Evolutionary conservation across 1,140 invertebrate species (phyloP).

Genomic region (Calliphora vicina): DNA sequence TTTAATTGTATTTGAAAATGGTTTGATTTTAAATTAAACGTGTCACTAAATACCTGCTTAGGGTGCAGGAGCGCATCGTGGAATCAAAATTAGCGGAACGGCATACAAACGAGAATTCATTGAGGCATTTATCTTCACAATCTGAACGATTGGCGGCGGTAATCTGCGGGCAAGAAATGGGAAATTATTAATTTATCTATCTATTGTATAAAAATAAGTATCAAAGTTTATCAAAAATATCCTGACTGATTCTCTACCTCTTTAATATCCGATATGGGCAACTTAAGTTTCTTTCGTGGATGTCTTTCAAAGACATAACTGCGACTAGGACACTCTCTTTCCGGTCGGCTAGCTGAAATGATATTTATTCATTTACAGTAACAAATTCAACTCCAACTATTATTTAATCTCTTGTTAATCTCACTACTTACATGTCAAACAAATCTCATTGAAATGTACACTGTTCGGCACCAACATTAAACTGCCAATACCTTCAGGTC

Average conservation of each 20-base stretch:
- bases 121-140: constrained; percentile 89
- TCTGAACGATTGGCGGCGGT: constrained; percentile 84
- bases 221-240: no score
- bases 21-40: no score
- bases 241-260: constrained; percentile 66
- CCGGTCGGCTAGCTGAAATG: constrained; percentile 77
- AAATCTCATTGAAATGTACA: constrained; percentile 89
- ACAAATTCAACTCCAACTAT: constrained; percentile 1
- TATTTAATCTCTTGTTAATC: background rate
- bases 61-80: constrained; percentile 76
- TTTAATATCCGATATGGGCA: constrained; percentile 79
- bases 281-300: constrained; percentile 81
- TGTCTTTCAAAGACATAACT: constrained; percentile 88
- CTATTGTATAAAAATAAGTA: no score
- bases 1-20: background rate
- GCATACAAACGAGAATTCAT: constrained; percentile 87
- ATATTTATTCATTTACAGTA: background rate
- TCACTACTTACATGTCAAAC: constrained; percentile 79
- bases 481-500: constrained; percentile 85
- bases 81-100: constrained; percentile 85
- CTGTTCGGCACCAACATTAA: constrained; percentile 85
- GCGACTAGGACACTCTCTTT: constrained; percentile 85
- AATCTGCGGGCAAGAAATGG: constrained; percentile 63
- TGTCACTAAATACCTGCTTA: constrained; percentile 66
- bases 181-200: no score